Evolutionary conservation across 92 coral and sea anemone species (phyloP).

Genomic region (Epizoanthus rinbou): DNA sequence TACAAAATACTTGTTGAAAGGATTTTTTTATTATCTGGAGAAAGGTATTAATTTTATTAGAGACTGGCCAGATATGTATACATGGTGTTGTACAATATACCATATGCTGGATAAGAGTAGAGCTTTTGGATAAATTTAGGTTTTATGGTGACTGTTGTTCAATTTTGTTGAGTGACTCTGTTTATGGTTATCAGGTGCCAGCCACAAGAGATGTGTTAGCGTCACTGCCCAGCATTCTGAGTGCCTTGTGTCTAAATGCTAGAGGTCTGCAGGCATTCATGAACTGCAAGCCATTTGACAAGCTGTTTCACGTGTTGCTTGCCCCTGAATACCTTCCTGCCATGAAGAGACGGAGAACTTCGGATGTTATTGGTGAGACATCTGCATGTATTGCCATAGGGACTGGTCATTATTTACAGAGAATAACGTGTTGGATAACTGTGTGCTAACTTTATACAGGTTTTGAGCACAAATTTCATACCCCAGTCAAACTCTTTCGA

Average conservation of each 20-base stretch:
- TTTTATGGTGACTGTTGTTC: not conserved
- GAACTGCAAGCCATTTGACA: constrained; percentile 97
- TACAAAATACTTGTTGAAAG: no score
- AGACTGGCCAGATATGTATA: no score
- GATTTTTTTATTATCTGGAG: no score
- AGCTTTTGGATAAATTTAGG: not conserved
- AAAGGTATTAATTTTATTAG: no score
- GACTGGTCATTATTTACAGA: no score
- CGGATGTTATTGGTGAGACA: constrained; percentile 79
- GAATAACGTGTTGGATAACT: no score
- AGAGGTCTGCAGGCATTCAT: constrained; percentile 97
- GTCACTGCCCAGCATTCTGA: constrained; percentile 90
- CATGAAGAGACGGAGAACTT: constrained; percentile 88
- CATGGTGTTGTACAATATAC: no score
- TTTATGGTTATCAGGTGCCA: constrained; percentile 70
- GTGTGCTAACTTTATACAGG: no score
- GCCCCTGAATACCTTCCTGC: constrained; percentile 98
- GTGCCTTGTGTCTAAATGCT: constrained; percentile 92
- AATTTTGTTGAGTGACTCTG: not conserved
- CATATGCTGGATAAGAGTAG: not conserved
- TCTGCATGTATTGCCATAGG: not conserved
- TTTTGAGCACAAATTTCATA: no score
- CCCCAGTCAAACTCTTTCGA: no score
- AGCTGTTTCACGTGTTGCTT: constrained; percentile 87
- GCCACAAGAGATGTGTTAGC: constrained; percentile 96